phyloP scores from a whole-genome alignment of 2,113 vertebrate genomes.

The Myiozetetes cayanensis region DNA sequence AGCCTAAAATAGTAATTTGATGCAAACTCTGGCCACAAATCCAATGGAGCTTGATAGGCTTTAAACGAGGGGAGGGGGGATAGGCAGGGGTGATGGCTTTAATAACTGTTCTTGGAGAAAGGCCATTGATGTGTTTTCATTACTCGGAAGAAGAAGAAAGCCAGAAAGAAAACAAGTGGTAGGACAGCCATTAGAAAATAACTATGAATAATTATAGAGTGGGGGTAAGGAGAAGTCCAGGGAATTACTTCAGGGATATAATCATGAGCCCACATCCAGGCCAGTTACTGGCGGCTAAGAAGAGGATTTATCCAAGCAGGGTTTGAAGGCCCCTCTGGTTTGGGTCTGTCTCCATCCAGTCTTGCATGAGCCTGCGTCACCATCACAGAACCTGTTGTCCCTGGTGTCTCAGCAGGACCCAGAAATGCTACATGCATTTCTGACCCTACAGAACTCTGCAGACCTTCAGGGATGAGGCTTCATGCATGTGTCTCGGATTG shows the following conservation, averaged over 20 bases:
- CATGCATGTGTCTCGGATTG: not conserved
- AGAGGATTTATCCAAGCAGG: conserved; percentile 4
- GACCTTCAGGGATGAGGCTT: not conserved
- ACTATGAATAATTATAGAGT: conserved; percentile 54
- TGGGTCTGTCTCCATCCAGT: not conserved
- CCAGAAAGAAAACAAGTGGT: conserved; percentile 68
- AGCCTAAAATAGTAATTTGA: conserved; percentile 48
- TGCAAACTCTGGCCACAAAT: conserved; percentile 54
- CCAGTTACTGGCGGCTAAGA: conserved; percentile 17
- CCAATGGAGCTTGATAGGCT: conserved; percentile 55
- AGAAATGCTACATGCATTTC: rapidly evolving
- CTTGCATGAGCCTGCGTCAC: not conserved
- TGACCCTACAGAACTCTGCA: not conserved
- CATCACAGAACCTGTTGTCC: not conserved
- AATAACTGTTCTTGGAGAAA: conserved; percentile 55
- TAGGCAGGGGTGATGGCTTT: conserved; percentile 29
- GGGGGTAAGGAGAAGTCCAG: conserved; percentile 10
- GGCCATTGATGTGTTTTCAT: conserved; percentile 53
- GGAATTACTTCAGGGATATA: conserved; percentile 60
- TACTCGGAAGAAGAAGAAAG: conserved; percentile 46
- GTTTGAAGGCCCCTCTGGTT: conserved; percentile 12
- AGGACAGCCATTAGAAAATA: conserved; percentile 61
- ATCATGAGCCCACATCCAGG: conserved; percentile 58
- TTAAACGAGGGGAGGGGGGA: conserved; percentile 24
- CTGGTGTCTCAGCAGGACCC: not conserved